A percentile compares a stretch with the other conserved stretches of the same genome.
phyloP scores from a whole-genome alignment of 2,888 invertebrate species.

The Ischnus inquisitorius region DNA sequence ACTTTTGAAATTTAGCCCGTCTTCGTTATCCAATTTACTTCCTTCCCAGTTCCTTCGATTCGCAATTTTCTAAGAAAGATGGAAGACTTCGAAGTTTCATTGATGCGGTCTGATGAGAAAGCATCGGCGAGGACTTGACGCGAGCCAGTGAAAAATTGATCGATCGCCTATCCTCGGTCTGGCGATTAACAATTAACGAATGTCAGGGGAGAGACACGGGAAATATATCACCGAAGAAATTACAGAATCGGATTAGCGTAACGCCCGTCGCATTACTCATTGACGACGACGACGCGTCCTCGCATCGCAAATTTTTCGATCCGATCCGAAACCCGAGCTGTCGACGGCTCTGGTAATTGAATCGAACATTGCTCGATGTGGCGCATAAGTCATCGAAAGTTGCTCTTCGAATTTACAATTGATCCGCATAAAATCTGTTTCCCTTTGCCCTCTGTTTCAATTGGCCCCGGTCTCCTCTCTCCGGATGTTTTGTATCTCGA shows the following conservation, averaged over 20 bases:
- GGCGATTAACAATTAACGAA: neutral
- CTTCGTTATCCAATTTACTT: neutral
- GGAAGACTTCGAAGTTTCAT: neutral
- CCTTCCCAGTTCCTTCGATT: no score
- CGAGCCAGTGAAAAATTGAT: neutral
- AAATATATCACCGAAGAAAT: conserved; percentile 24
- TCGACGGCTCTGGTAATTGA: neutral
- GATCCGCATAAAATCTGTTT: no score
- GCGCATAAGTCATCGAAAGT: neutral
- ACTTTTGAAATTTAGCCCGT: no score
- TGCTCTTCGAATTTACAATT: neutral
- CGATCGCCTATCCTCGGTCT: neutral
- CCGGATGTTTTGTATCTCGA: no score
- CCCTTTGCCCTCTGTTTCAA: no score
- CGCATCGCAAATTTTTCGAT: neutral
- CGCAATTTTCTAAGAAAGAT: neutral
- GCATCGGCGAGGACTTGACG: neutral
- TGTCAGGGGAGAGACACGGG: no score
- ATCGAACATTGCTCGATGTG: neutral
- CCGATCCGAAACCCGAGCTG: neutral
- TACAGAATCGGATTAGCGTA: conserved; percentile 9
- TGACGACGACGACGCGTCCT: neutral
- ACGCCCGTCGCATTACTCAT: conserved; percentile 20
- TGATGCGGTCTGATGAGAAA: neutral
- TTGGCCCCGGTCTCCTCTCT: no score